A percentile compares a stretch with the other conserved stretches of the same genome.
These are phyloP conservation scores for Siphlonurus alternatus DNA, from an alignment of 2,888 invertebrate genomes.

Conservation along the genomic window DNA sequence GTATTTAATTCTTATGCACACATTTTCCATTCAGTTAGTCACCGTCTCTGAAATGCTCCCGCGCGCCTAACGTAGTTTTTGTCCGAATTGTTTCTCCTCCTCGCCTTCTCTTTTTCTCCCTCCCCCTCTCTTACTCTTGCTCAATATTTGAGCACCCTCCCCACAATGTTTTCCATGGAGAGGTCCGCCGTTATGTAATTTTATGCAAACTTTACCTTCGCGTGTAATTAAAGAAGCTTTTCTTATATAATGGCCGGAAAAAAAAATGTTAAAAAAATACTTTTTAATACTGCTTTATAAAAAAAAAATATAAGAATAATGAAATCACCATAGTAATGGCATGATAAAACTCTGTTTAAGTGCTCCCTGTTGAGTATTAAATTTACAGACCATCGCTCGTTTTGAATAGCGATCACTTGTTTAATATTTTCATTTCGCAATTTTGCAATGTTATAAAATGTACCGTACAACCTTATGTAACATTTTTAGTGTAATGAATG, in stretches of 20 bases:
- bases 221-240: not conserved
- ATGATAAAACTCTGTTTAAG: not conserved
- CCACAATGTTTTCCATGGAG: constrained; percentile 1
- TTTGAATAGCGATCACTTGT: not conserved
- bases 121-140: constrained; percentile 6
- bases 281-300: not conserved
- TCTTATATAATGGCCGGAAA: not conserved
- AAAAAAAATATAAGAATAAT: not conserved
- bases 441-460: not conserved
- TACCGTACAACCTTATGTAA: not conserved
- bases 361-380: not conserved
- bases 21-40: not conserved
- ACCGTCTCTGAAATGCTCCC: no score
- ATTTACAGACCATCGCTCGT: not conserved
- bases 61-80: no score
- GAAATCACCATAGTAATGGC: not conserved
- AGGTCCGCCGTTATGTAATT: not conserved
- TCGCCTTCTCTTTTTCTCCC: constrained; percentile 9
- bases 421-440: not conserved
- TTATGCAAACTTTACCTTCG: not conserved
- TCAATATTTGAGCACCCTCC: constrained; percentile 1
- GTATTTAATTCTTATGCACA: not conserved
- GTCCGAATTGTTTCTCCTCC: constrained; percentile 5
- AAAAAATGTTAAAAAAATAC: not conserved
- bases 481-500: no score